Base-by-base conservation (phyloP, 2,888 invertebrate species). In the Sussaba pulchella region DNA sequence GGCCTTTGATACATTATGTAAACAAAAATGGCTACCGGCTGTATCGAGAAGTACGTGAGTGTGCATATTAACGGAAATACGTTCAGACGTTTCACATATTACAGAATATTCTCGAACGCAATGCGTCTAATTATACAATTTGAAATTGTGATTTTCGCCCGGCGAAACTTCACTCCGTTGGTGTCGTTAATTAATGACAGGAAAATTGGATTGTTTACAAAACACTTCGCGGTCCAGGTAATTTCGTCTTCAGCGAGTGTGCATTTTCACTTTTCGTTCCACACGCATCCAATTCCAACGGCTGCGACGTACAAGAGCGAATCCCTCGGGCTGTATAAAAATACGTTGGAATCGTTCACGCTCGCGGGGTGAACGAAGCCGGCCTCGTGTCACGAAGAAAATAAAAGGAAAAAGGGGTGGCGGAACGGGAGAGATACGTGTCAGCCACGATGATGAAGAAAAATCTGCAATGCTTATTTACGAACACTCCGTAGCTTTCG, bases 391-490 rank as follows among this genome's bases (percentile, higher is more conserved):
- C 59, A 6, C 21, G 43, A 70, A 19, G 54, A 74, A 70, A 57
- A 57, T 63, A 21, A 73, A 64, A 45, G 19, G 3, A 63, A 69
- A 69, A 73, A 59, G 6, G 4, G 26, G 31, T 31, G 21, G 19
- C 19, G 41, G 26, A 43, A 41, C 14, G 31, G 31, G 24, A 24
- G 12, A 31, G 43, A 66, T 43, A 66, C 31, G 57, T 31, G 31
- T 57, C 73, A 14, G 39, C n/a, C 26, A 43, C 45, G 14, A 31
- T 31, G 45, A 57, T 70, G 26, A 61, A 67, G 67, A 80, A 80
- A 75, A 75, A 47, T 75, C 71, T 71, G 75, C 71, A 52, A 80
- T 80, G 52, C 70, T 80, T 67, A 75, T 71, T 79, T 75, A 71
- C 71, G 66, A 31, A 74, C 59, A 31, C 14, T 79, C 21, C 59